Base-by-base conservation (phyloP, 2,113 vertebrate genomes). In the Megaleporinus macrocephalus region DNA sequence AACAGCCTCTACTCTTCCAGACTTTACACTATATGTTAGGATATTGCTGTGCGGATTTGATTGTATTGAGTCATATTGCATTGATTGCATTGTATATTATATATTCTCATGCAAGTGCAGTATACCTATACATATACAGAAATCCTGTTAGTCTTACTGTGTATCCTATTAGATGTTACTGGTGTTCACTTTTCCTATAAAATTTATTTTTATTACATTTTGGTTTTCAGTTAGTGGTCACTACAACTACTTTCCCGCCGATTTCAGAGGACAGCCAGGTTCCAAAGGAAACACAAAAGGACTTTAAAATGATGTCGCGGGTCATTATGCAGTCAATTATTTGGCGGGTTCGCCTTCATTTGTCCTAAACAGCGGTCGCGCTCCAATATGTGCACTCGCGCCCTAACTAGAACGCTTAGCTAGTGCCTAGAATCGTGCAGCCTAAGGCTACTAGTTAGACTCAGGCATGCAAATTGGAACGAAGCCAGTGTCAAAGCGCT, bases 401-500 rank as follows among this genome's bases (percentile, higher is more conserved):
- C 1, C 7, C 57, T 61, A 61, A 6, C 57, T 61, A 61, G 57
- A 3, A 26, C 24, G n/a, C 57, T 26, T 26, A 26, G 11, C 24
- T 61, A 12, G 57, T 26, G 57, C 9, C n/a, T 61, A 26, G 24
- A 61, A 24, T 13, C 0, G 6, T n/a, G 3, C 36, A 18, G 57
- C 24, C 1, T n/a, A 26, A 24, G 57, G 1, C 0, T 26, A 0
- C n/a, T 26, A 24, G 18, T 26, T 61, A 61, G 57, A 22, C n/a
- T 12, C n/a, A 13, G 6, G 24, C n/a, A 24, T 11, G 9, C 22
- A 12, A 24, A 61, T 61, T 61, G 57, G 24, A 26, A 24, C 57
- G 11, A 61, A 24, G 2, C 57, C 22, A 91, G 77, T 14, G 81
- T 55, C 91, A 90, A 57, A 61, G 92, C 92, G 80, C 94, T 93